These are phyloP conservation scores for Microcebus ravelobensis DNA, from an alignment of 2,113 vertebrate genomes.

Conservation along the genomic window DNA sequence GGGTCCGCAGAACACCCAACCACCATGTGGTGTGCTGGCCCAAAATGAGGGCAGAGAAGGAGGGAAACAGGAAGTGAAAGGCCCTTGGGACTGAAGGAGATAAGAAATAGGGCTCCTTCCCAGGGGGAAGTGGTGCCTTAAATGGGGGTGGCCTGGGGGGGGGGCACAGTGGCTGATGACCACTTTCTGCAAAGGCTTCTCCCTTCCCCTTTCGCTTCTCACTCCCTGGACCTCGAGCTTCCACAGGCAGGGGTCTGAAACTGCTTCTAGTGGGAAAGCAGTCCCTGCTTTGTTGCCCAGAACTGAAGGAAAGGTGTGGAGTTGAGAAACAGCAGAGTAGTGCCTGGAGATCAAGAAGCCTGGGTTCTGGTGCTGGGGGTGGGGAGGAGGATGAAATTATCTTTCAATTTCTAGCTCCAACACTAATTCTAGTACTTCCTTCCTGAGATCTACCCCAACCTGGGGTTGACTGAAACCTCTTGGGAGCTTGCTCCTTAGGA, in stretches of 20 bases:
- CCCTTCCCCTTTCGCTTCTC: neutral
- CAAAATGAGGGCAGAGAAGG: neutral
- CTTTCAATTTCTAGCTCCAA: neutral
- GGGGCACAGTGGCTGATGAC: neutral
- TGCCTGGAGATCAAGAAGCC: neutral
- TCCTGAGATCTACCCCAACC: neutral
- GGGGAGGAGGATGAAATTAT: neutral
- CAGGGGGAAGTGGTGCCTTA: neutral
- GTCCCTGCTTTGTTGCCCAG: neutral
- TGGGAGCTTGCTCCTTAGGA: neutral
- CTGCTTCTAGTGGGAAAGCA: neutral
- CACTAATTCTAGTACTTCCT: neutral
- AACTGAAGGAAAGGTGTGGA: neutral
- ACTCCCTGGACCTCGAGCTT: neutral
- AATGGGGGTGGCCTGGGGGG: neutral
- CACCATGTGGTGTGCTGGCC: neutral
- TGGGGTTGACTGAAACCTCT: neutral
- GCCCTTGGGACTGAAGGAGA: neutral
- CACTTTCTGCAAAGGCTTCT: neutral
- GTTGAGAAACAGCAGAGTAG: neutral
- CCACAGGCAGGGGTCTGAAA: neutral
- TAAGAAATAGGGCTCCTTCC: neutral
- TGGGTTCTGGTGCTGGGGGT: neutral
- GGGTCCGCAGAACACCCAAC: neutral
- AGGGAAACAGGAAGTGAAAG: slow-evolving; percentile 45